These are phyloP conservation scores for Drosophila ohnishii DNA, from an alignment of 1,140 invertebrate genomes.

Conservation along the genomic window DNA sequence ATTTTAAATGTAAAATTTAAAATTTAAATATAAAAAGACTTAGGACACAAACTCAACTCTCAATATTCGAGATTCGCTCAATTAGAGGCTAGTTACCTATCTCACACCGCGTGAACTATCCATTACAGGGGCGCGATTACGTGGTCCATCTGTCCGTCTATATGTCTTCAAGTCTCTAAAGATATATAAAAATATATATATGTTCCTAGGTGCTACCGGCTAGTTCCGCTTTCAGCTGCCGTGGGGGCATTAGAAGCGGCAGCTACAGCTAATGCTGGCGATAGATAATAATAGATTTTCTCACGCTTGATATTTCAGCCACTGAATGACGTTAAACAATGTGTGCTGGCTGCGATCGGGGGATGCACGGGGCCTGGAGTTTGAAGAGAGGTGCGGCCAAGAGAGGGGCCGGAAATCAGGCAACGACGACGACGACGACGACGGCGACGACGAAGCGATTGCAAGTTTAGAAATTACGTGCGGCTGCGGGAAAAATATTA, in stretches of 20 bases:
- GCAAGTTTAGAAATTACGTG: conserved; percentile 76
- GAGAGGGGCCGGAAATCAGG: conserved; percentile 70
- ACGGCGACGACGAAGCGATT: conserved; percentile 42
- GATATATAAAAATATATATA: conserved; percentile 7
- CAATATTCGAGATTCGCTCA: conserved; percentile 17
- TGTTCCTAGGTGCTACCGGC: conserved; percentile 45
- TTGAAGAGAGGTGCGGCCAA: conserved; percentile 11
- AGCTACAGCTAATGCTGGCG: conserved; percentile 46
- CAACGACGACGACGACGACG: conserved; percentile 46
- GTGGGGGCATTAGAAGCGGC: conserved; percentile 51
- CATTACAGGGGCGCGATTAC: conserved; percentile 39
- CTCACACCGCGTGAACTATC: conserved; percentile 22
- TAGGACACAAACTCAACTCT: conserved; percentile 17
- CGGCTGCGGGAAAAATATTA: conserved; percentile 67
- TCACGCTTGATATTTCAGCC: conserved; percentile 80
- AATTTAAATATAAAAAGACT: conserved; percentile 34
- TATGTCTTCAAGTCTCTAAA: background rate
- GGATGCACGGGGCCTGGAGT: conserved; percentile 10
- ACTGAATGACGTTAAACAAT: conserved; percentile 80
- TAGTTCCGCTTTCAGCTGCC: conserved; percentile 59
- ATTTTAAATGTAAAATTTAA: background rate
- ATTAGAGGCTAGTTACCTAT: conserved; percentile 37
- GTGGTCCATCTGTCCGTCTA: conserved; percentile 30
- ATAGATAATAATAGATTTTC: conserved; percentile 82
- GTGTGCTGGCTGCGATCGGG: conserved; percentile 58